Evolutionary conservation across 2,888 invertebrate species (phyloP), one percentile per base, ranked within the genome.

Genomic region (Dioctria rufipes): DNA sequence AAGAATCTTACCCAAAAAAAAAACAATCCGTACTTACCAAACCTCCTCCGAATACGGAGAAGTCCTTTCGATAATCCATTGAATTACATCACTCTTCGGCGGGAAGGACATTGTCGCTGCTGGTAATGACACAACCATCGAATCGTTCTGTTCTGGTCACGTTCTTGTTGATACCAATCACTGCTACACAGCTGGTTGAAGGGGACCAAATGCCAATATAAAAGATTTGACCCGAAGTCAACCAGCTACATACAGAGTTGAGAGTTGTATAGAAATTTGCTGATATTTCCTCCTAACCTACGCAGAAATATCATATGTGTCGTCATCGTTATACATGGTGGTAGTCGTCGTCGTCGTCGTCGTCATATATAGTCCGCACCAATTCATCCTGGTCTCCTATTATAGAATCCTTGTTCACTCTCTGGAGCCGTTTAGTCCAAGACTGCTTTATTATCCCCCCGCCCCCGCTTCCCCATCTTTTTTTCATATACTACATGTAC

Each of bases 121-220:
- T 71, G 37, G 69, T 71, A 71, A 51, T 71, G 69, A 51, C 69
- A 51, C 51, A 4, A 49, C 25, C 69, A 25, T 25, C 25, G 25
- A 25, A 25, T 25, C 25, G 2, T 25, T 25, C 25, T 1, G 69
- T 61, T 77, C 63, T 46, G 61, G 77, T 77, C 77, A 77, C 63
- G 77, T 77, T 63, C 77, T 66, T 84, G 88, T 86, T 88, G 89
- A 83, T 85, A 85, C 84, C 89, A 89, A 88, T 82, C 86, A 88
- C 89, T 89, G 88, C 92, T 92, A 92, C 25, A 25, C 92, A 93
- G 93, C 93, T 93, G 93, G 93, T 93, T 93, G 93, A 93, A 93
- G 93, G 93, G 93, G 93, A 93, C 93, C 93, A 93, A 93, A 92
- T 92, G 89, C 89, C 87, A 86, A 87, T 84, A 83, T 85, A 86